Evolutionary conservation across 2,888 invertebrate species (phyloP), one percentile per base, ranked within the genome.

Genomic region (Drosophila falleni): DNA sequence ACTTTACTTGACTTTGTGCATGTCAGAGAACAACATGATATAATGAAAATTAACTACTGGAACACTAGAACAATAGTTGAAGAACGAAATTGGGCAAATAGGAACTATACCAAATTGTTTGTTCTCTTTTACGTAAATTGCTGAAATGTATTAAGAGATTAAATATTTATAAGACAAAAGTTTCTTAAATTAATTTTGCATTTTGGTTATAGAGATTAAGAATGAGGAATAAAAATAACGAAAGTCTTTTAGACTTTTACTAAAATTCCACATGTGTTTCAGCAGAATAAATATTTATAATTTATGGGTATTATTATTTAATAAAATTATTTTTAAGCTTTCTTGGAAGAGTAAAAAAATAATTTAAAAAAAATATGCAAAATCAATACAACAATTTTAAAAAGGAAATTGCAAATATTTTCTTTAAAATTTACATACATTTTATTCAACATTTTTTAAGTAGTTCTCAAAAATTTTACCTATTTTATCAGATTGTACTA

Each of bases 21-120:
- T 85, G 88, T 76, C 77, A 79, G 42, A 76, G 61, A 44, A 31
- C 65, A 71, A 75, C 68, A 70, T 70, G 73, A 71, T 85, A 79
- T 83, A 87, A 83, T 83, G 80, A 85, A 83, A 81, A 81, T 77
- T 74, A 85, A 76, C 73, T 67, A 64, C 50, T 44, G 13, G 11
- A 50, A n/a, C 15, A 33, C 26, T 16, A 9, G 37, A 35, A 13
- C 29, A 29, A 16, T 8, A 37, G n/a, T 42, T 55, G n/a, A 11
- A 11, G 13, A 31, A n/a, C 33, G 5, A 29, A 41, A 15, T 2
- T 29, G 29, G 35, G 0, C 33, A 50, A 35, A 35, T 16, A 15
- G 5, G 10, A 41, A 3, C 60, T 51, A 26, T 19, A 33, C 31
- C 23, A 61, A 51, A 51, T 39, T 26, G 58, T 47, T 46, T 42